Evolutionary conservation across 2,797 vertebrate species (phyloP), one percentile per base, ranked within the genome.

Genomic region (Carduelis carduelis): DNA sequence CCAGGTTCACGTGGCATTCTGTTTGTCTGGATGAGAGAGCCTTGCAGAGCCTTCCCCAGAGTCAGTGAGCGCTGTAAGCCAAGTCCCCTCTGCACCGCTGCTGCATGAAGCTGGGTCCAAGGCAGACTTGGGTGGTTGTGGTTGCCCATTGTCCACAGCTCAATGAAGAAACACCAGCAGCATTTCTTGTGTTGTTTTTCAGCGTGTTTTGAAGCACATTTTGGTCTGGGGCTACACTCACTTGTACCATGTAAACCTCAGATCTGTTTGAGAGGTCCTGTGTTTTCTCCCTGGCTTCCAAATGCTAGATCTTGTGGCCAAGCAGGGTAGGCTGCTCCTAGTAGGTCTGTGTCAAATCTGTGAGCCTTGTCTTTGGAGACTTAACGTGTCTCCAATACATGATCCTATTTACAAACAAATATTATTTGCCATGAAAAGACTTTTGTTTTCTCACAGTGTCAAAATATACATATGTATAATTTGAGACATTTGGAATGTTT

Each of bases 1-100:
- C 27, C n/a, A 21, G 20, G 14, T 68, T 90, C 30, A 24, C 0
- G 0, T 55, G 28, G 26, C 4, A 0, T 53, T 87, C 22, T 50
- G 22, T 4, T 39, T 87, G 15, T 32, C 41, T 44, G 30, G 10
- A 35, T 12, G 49, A 3, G 39, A 39, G 14, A 39, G 39, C 64
- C 61, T 14, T 59, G 47, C 56, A 60, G 56, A 61, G 46, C 8
- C 9, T 65, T 81, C 10, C 8, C 15, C 20, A 46, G 26, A 57
- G 30, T 56, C 9, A 18, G 17, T 43, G 71, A 61, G 47, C 0
- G 0, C 14, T 43, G 27, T 34, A 44, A 70, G 12, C 14, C 4
- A 12, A 27, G 24, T 66, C 22, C 53, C 16, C 34, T 77, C 24
- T 46, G 15, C 14, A 20, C 6, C 32, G 1, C 18, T 30, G 34